These are phyloP conservation scores for Terebella lapidaria DNA, from an alignment of 2,888 invertebrate genomes.

Conservation along the genomic window DNA sequence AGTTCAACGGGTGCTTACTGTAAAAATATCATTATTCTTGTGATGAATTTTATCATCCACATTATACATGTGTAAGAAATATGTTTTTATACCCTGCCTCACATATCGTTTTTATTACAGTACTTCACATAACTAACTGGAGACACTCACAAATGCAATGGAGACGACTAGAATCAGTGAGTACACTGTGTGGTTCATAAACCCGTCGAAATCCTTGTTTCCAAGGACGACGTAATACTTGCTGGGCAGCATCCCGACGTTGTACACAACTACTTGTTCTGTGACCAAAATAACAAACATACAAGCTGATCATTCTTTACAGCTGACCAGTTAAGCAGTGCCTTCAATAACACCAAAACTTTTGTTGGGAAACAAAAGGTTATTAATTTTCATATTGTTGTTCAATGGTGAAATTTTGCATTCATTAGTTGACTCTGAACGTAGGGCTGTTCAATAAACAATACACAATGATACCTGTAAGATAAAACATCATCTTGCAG, in stretches of 20 bases:
- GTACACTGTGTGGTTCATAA: conserved; percentile 47
- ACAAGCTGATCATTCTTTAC: too few relatives aligned
- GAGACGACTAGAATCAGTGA: conserved; percentile 48
- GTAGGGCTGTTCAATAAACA: too few relatives aligned
- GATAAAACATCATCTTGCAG: too few relatives aligned
- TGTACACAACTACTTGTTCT: conserved; percentile 59
- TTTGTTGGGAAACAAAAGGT: neutral
- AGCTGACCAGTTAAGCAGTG: too few relatives aligned
- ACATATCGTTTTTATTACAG: neutral
- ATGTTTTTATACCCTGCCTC: neutral
- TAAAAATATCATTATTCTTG: too few relatives aligned
- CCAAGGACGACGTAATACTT: conserved; percentile 57
- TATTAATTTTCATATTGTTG: neutral
- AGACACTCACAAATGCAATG: conserved; percentile 51
- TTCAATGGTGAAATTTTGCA: neutral
- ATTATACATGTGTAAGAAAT: too few relatives aligned
- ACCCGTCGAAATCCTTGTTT: conserved; percentile 52
- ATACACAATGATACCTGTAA: too few relatives aligned
- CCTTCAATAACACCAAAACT: too few relatives aligned
- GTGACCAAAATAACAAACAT: conserved; percentile 22
- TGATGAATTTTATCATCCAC: too few relatives aligned
- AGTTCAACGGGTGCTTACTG: too few relatives aligned
- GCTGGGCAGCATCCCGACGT: conserved; percentile 58
- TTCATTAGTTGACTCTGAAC: neutral
- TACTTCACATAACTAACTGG: neutral